Conservation (phyloP, 2,888 invertebrate genomes). For the Meghimatium bilineatum region DNA sequence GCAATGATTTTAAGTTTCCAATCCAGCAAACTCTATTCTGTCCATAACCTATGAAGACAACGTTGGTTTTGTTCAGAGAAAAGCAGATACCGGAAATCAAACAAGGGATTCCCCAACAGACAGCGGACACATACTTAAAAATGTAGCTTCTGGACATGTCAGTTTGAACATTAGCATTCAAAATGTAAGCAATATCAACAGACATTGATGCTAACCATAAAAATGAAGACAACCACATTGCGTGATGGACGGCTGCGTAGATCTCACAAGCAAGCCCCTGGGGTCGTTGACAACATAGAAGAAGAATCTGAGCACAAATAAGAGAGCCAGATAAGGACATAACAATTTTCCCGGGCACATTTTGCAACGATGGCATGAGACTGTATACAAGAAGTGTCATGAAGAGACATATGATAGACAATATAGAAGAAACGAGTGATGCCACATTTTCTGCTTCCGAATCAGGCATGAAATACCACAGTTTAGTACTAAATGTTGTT, state of each 20-base stretch:
- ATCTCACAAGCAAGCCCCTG: slow-evolving; percentile 38
- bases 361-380: slow-evolving; percentile 37
- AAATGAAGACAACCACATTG: slow-evolving; percentile 43
- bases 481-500: not conserved
- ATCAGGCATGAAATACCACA: not conserved
- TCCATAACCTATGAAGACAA: slow-evolving; percentile 22
- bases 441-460: slow-evolving; percentile 20
- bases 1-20: slow-evolving; percentile 9
- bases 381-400: slow-evolving; percentile 36
- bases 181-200: slow-evolving; percentile 36
- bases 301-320: slow-evolving; percentile 41
- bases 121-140: slow-evolving; percentile 4
- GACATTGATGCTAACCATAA: slow-evolving; percentile 45
- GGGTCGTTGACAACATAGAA: slow-evolving; percentile 33
- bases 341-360: slow-evolving; percentile 50
- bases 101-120: slow-evolving; percentile 40
- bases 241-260: slow-evolving; percentile 47
- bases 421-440: not conserved
- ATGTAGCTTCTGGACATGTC: not conserved
- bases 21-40: slow-evolving; percentile 42
- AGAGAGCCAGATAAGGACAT: slow-evolving; percentile 47
- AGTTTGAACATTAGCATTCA: not conserved
- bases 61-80: slow-evolving; percentile 20
- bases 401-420: slow-evolving; percentile 36
- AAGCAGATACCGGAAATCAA: slow-evolving; percentile 26